Conservation (phyloP, 2,888 invertebrate species). For the Drosophila prostipennis region DNA sequence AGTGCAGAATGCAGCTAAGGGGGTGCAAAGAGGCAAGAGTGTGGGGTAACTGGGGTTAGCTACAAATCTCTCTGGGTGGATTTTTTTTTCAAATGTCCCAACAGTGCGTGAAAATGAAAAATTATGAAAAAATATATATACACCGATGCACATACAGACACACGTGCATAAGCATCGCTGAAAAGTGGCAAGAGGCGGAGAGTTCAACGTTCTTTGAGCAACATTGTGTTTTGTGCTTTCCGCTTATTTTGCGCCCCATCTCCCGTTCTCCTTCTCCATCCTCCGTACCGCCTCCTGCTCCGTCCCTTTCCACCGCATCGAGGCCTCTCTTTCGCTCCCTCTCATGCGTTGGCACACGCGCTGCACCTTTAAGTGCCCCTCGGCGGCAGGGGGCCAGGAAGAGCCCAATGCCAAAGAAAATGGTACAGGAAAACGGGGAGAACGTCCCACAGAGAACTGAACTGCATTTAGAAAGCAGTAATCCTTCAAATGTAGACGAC, state of each 20-base stretch:
- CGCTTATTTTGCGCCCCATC: conserved; percentile 71
- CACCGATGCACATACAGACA: conserved; percentile 18
- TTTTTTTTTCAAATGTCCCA: conserved; percentile 74
- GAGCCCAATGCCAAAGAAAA: conserved; percentile 39
- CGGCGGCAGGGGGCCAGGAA: conserved; percentile 54
- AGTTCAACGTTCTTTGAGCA: conserved; percentile 79
- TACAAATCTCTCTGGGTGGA: conserved; percentile 53
- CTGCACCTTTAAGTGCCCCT: conserved; percentile 76
- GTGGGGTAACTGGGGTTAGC: conserved; percentile 43
- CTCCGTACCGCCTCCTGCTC: conserved; percentile 15
- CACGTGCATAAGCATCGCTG: conserved; percentile 20
- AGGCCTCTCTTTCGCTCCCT: conserved; percentile 25
- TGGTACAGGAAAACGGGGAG: conserved; percentile 39
- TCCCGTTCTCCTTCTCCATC: conserved; percentile 3
- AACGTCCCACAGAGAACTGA: conserved; percentile 30
- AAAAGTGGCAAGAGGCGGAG: conserved; percentile 42
- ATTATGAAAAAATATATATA: conserved; percentile 62
- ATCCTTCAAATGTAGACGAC: background rate
- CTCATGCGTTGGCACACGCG: conserved; percentile 75
- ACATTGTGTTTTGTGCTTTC: conserved; percentile 79
- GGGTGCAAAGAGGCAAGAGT: conserved; percentile 12
- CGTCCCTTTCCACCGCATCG: conserved; percentile 6
- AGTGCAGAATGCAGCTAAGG: conserved; percentile 58
- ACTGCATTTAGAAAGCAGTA: conserved; percentile 25
- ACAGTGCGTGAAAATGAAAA: conserved; percentile 78